A percentile compares a stretch with the other conserved stretches of the same genome.
These are phyloP conservation scores for Crotalus helleri DNA, from an alignment of 2,113 vertebrate species.

Conservation along the genomic window DNA sequence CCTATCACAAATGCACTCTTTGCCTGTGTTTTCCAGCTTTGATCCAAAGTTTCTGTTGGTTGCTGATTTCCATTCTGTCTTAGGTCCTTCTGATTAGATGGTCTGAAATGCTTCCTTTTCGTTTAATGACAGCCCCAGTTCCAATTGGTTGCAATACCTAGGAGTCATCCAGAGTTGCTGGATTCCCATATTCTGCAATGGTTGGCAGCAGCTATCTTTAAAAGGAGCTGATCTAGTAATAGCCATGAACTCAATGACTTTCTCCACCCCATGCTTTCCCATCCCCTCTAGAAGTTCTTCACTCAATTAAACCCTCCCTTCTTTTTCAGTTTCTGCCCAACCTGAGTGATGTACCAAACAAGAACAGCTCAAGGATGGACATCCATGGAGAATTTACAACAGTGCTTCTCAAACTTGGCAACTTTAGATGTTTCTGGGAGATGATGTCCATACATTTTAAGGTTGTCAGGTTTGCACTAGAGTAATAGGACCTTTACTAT, in stretches of 20 bases:
- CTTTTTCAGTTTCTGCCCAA: too few relatives aligned
- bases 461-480: too few relatives aligned
- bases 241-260: background rate
- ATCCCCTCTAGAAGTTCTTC: background rate
- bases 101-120: background rate
- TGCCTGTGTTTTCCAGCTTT: background rate
- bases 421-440: too few relatives aligned
- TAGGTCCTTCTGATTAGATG: too few relatives aligned
- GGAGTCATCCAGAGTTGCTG: background rate
- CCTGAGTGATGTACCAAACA: background rate
- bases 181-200: background rate
- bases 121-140: background rate
- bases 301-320: background rate
- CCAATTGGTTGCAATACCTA: background rate
- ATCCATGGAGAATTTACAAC: background rate
- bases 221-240: background rate
- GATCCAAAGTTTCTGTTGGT: background rate
- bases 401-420: background rate
- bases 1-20: background rate
- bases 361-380: background rate
- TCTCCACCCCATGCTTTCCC: background rate
- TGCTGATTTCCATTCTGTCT: too few relatives aligned
- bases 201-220: background rate
- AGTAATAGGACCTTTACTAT: too few relatives aligned
- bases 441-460: too few relatives aligned